Evolutionary conservation across 1,140 invertebrate genomes (phyloP), one percentile per base, ranked within the genome.

Genomic region (Homarus americanus): DNA sequence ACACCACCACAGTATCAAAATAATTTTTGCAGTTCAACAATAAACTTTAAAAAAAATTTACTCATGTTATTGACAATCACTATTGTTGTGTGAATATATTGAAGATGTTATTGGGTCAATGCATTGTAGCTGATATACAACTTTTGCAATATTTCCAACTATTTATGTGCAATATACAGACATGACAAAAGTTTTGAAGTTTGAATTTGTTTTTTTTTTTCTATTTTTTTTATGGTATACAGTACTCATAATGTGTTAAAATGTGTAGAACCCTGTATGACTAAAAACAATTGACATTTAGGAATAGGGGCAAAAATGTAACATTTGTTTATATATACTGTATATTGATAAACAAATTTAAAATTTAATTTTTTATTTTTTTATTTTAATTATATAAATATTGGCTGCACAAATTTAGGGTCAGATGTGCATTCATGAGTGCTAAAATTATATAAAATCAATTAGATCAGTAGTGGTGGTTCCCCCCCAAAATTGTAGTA

Each of bases 121-220:
- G 40, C 17, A 32, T 36, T 76, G 36, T 76, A 41, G 72, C 36
- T 76, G 9, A 40, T 76, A 76, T 24, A 58, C 53, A 58, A 76
- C 15, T 76, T n/a, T 4, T 76, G 73, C 73, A 76, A 76, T 76
- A 76, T n/a, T 41, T 40, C 36, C 4, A 73, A 3, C 40, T n/a
- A 38, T 80, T 40, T 58, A 28, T 80, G 78, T 80, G 78, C 78
- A 80, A 80, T 80, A 80, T 80, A 32, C 41, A 80, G 49, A 80
- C 78, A 80, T 80, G 78, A 80, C 78, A 49, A n/a, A 53, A 32
- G 9, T 36, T 36, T 15, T 34, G 12, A 36, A 12, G 24, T 28
- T 5, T 28, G 4, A 69, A 69, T 9, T 34, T 5, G 5, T 9
- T 9, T 5, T 24, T 9, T n/a, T 69, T 28, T 69, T 24, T 69